phyloP scores from a whole-genome alignment of 1,140 invertebrate species.

The Drosophila ironensis region DNA sequence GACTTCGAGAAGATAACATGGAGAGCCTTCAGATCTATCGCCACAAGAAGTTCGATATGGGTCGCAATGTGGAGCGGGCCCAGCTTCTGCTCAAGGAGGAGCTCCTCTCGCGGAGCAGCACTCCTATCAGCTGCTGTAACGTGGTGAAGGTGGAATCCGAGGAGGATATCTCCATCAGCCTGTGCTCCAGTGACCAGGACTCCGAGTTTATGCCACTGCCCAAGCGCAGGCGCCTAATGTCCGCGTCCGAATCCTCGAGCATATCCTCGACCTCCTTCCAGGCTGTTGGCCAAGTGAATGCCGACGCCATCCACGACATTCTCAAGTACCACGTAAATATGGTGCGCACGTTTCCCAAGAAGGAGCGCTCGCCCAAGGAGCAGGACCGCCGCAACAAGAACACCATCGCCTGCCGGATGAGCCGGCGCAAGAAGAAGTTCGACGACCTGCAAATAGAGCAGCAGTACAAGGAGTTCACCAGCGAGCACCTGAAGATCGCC shows the following conservation, averaged over 20 bases:
- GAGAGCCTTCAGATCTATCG: constrained; percentile 46
- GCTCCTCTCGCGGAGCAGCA: constrained; percentile 32
- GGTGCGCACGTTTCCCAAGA: constrained; percentile 75
- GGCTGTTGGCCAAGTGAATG: constrained; percentile 30
- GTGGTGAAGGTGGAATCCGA: constrained; percentile 9
- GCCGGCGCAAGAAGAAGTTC: constrained; percentile 67
- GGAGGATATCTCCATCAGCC: constrained; percentile 27
- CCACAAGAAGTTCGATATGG: constrained; percentile 72
- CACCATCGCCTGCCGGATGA: constrained; percentile 74
- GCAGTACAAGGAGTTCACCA: constrained; percentile 63
- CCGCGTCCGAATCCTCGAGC: constrained; percentile 21
- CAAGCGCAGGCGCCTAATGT: constrained; percentile 49
- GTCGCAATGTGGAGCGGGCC: background rate
- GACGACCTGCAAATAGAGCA: constrained; percentile 68
- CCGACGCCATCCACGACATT: constrained; percentile 57
- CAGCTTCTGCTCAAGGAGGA: constrained; percentile 36
- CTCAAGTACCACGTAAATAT: constrained; percentile 76
- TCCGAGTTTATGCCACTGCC: constrained; percentile 3
- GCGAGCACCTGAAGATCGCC: constrained; percentile 50
- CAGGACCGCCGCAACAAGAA: constrained; percentile 76
- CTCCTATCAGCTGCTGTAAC: constrained; percentile 9
- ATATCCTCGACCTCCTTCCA: constrained; percentile 17
- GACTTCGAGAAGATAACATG: constrained; percentile 12
- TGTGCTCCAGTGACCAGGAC: constrained; percentile 40
- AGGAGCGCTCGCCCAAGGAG: constrained; percentile 73